Evolutionary conservation across 2,113 vertebrate genomes (phyloP).

Genomic region (Halichoeres trimaculatus): DNA sequence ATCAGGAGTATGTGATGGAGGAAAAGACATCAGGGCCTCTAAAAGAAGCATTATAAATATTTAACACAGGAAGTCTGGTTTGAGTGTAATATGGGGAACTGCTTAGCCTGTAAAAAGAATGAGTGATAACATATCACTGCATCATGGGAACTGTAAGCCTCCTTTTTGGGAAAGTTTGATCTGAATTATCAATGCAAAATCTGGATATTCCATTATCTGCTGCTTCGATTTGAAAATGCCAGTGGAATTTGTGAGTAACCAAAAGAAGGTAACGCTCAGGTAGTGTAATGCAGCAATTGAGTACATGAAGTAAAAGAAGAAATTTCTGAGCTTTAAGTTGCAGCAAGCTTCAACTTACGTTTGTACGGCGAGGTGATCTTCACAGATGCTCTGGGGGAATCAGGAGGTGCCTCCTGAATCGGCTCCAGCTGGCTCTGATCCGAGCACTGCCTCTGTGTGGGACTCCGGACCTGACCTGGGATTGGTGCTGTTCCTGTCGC

Average conservation of each 20-base stretch:
- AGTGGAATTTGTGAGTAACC: not conserved
- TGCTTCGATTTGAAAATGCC: not conserved
- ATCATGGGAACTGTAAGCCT: constrained; percentile 1
- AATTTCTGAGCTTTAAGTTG: not conserved
- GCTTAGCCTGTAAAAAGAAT: not conserved
- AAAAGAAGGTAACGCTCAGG: too few relatives aligned
- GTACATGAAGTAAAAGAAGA: not conserved
- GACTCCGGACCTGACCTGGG: constrained; percentile 21
- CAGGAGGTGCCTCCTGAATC: constrained; percentile 47
- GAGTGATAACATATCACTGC: not conserved
- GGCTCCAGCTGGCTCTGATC: constrained; percentile 56
- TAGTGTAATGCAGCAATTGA: not conserved
- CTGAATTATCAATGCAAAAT: not conserved
- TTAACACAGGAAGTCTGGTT: not conserved
- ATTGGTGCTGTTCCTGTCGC: not conserved
- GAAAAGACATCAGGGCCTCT: not conserved
- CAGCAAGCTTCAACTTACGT: constrained; percentile 67
- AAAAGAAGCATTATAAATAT: not conserved
- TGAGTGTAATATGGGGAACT: not conserved
- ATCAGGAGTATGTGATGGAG: not conserved
- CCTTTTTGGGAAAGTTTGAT: not conserved
- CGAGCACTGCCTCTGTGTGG: constrained; percentile 44
- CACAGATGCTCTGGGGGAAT: constrained; percentile 51
- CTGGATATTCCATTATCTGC: not conserved
- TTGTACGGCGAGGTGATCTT: constrained; percentile 66